Evolutionary conservation across 2,888 invertebrate genomes (phyloP).

Genomic region (Spisula solida): DNA sequence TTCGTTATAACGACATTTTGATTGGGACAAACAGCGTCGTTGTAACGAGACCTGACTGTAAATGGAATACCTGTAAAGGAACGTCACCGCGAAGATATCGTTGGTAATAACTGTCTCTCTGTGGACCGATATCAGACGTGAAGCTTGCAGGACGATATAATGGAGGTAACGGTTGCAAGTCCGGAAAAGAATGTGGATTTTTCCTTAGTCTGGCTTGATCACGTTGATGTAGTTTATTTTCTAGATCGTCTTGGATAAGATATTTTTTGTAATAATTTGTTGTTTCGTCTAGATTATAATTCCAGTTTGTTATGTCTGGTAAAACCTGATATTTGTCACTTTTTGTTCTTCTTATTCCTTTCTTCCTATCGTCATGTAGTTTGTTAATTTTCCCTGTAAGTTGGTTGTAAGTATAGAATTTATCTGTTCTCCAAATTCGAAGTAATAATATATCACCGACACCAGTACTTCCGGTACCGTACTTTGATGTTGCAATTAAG

Average conservation of each 20-base stretch:
- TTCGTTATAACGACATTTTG: too few species aligned
- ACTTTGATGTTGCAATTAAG: constrained; percentile 59
- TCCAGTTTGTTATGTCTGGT: constrained; percentile 59
- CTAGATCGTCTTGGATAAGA: constrained; percentile 64
- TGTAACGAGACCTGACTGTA: too few species aligned
- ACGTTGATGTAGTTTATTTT: constrained; percentile 14
- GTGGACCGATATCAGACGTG: constrained; percentile 40
- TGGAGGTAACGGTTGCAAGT: neutral
- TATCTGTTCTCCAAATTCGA: constrained; percentile 56
- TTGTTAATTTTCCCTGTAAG: constrained; percentile 52
- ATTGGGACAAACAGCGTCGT: too few species aligned
- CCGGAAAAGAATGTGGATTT: constrained; percentile 46
- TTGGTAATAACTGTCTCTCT: constrained; percentile 26
- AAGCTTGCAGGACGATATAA: constrained; percentile 34
- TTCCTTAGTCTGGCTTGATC: neutral
- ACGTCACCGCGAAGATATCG: constrained; percentile 28
- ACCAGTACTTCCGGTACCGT: neutral
- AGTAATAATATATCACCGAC: constrained; percentile 48
- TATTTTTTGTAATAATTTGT: constrained; percentile 64
- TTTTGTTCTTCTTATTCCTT: neutral
- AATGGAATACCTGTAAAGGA: constrained; percentile 36
- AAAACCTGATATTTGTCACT: constrained; percentile 48
- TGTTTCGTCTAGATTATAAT: constrained; percentile 55
- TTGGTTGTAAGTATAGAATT: constrained; percentile 63
- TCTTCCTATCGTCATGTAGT: constrained; percentile 48